A percentile compares a stretch with the other conserved stretches of the same genome.
phyloP scores from a whole-genome alignment of 2,888 invertebrate genomes.

The Syritta pipiens region DNA sequence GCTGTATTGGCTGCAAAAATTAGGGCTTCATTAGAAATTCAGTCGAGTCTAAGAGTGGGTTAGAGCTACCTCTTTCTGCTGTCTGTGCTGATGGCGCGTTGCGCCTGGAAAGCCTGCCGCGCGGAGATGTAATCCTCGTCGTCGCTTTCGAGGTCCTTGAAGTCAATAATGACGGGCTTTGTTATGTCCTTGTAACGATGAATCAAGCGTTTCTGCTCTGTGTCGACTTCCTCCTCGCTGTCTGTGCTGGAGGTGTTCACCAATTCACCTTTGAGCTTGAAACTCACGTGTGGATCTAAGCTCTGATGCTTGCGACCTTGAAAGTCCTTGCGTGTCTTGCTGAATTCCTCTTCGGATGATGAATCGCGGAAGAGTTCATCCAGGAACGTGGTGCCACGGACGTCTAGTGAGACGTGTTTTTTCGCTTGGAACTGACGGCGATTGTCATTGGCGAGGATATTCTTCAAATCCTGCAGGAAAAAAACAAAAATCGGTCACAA shows the following conservation, averaged over 20 bases:
- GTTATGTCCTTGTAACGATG: conserved; percentile 79
- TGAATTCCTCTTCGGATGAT: conserved; percentile 79
- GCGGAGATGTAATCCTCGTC: conserved; percentile 81
- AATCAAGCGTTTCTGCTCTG: conserved; percentile 78
- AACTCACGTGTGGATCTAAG: conserved; percentile 79
- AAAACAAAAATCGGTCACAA: neutral
- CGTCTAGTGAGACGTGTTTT: conserved; percentile 79
- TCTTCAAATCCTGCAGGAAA: conserved; percentile 75
- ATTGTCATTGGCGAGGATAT: conserved; percentile 78
- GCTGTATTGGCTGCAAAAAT: conserved; percentile 74
- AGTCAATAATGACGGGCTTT: conserved; percentile 79
- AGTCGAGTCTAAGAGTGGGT: too few species aligned
- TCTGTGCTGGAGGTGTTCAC: conserved; percentile 76
- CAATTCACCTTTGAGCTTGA: conserved; percentile 78
- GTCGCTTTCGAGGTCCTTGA: conserved; percentile 78
- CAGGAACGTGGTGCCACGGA: conserved; percentile 78
- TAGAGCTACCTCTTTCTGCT: conserved; percentile 81
- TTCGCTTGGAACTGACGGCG: conserved; percentile 79
- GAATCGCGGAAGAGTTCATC: conserved; percentile 78
- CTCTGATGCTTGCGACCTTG: conserved; percentile 79
- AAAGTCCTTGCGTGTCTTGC: conserved; percentile 78
- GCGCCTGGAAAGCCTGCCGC: conserved; percentile 83
- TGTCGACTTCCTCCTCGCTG: conserved; percentile 77
- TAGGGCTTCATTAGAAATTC: neutral
- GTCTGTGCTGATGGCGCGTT: conserved; percentile 83